Base-by-base conservation (phyloP, 2,888 invertebrate species). In the Lepidocyrtinus sp. region DNA sequence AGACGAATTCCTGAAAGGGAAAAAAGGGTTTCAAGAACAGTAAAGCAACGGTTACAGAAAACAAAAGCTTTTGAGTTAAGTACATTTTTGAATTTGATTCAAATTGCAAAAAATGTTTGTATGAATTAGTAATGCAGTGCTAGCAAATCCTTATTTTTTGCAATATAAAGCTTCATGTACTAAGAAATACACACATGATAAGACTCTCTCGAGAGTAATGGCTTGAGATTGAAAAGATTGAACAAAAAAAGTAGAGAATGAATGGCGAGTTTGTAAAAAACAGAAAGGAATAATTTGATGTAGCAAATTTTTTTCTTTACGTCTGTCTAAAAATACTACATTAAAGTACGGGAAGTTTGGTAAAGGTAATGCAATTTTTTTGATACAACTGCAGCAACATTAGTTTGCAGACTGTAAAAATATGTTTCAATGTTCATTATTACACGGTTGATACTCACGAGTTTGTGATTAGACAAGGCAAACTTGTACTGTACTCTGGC, bases 21-120 rank as follows among this genome's bases (percentile, higher is more conserved):
- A 22, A 55, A 64, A 67, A 27, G 74, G 64, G 74, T 74, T n/a
- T 65, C 65, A 65, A 59, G 65, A 26, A 59, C 75, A 67, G 75
- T 19, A 46, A 17, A 36, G 36, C 26, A 59, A 36, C 62, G 67
- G 75, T 75, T 75, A 61, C 75, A 75, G 75, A 75, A 62, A 75
- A 75, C 75, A 75, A 68, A 75, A 61, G 21, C 7, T 24, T 55
- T 24, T 36, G 67, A 19, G 50, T 27, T 15, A 55, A 50, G 71
- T n/a, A 46, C 24, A 25, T 24, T 61, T 45, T 25, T 36, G 73
- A 24, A 64, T 75, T 36, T 36, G n/a, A n/a, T n/a, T 36, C 5
- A 36, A 36, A 36, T 36, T 36, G 36, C 36, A 36, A 36, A 36
- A n/a, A 36, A 7, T 36, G 36, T 36, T 36, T 36, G 36, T 7